Percentiles rank a stretch among this genome's conserved stretches.
These are phyloP conservation scores for Gasterosteus nipponicus DNA, from an alignment of 2,113 vertebrate species.

Conservation along the genomic window DNA sequence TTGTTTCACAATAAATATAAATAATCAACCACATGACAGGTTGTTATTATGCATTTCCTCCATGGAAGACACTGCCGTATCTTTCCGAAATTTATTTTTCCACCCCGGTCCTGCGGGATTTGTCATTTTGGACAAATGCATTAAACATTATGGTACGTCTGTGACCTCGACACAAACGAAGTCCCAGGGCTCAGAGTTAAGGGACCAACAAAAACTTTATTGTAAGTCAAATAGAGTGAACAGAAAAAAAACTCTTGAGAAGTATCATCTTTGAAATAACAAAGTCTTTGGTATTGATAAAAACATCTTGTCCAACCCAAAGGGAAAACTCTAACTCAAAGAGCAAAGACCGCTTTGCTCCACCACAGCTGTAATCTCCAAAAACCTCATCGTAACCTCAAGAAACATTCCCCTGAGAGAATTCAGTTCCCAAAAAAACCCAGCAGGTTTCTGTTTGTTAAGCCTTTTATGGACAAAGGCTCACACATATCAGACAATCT, in stretches of 20 bases:
- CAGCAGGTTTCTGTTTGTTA: conserved; percentile 26
- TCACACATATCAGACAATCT: conserved; percentile 1
- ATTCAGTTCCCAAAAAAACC: conserved; percentile 18
- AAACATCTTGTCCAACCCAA: conserved; percentile 20
- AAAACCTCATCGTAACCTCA: conserved; percentile 48
- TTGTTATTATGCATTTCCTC: conserved; percentile 29
- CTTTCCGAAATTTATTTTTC: conserved; percentile 42
- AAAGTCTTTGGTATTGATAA: conserved; percentile 29
- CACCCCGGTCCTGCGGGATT: conserved; percentile 26
- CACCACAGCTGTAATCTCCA: conserved; percentile 66
- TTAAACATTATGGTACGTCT: neutral
- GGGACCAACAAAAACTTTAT: conserved; percentile 13
- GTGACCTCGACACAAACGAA: conserved; percentile 8
- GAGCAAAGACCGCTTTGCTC: conserved; percentile 65
- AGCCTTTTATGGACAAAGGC: neutral
- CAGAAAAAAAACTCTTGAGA: neutral
- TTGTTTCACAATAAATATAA: conserved; percentile 3
- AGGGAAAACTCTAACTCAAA: conserved; percentile 55
- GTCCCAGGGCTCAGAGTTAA: neutral
- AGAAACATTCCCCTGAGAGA: conserved; percentile 49
- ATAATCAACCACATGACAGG: conserved; percentile 19
- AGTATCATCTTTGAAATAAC: conserved; percentile 16
- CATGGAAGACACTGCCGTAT: conserved; percentile 15
- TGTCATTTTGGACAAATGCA: conserved; percentile 8
- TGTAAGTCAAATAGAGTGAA: conserved; percentile 26